Conservation (phyloP, 1,140 invertebrate genomes). For the Dendrolimus punctatus region DNA sequence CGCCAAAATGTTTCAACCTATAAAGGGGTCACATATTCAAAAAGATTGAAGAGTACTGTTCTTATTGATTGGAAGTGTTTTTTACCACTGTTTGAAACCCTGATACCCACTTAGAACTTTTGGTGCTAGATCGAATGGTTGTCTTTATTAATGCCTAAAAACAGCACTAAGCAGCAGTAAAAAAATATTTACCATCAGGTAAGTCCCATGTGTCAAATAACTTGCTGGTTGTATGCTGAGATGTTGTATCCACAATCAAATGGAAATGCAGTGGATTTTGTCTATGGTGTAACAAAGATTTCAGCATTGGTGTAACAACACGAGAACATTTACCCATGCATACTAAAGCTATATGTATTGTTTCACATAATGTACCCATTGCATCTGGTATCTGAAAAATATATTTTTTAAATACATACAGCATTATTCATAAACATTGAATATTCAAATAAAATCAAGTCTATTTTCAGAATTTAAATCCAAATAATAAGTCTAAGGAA, state of each 20-base stretch:
- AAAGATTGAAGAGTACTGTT: no score
- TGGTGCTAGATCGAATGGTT: no score
- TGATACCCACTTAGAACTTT: no score
- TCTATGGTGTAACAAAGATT: slow-evolving; percentile 91
- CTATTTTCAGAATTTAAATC: no score
- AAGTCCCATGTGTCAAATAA: slow-evolving; percentile 91
- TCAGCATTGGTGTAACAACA: slow-evolving; percentile 88
- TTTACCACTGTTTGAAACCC: no score
- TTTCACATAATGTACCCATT: slow-evolving; percentile 77
- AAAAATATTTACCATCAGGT: slow-evolving; percentile 82
- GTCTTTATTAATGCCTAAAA: no score
- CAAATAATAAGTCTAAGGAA: no score
- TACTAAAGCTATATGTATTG: slow-evolving; percentile 90
- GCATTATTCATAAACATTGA: no score
- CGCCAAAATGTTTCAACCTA: no score
- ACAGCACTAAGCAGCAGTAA: background rate
- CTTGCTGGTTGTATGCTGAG: slow-evolving; percentile 82
- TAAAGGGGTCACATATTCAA: no score
- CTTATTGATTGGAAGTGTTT: no score
- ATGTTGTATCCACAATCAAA: slow-evolving; percentile 85
- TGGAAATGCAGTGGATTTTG: slow-evolving; percentile 93
- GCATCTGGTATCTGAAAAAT: slow-evolving; percentile 51
- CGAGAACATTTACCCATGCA: slow-evolving; percentile 92
- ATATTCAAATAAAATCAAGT: no score
- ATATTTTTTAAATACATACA: background rate